phyloP scores from a whole-genome alignment of 2,113 vertebrate genomes.

The Ibidorhyncha struthersii region DNA sequence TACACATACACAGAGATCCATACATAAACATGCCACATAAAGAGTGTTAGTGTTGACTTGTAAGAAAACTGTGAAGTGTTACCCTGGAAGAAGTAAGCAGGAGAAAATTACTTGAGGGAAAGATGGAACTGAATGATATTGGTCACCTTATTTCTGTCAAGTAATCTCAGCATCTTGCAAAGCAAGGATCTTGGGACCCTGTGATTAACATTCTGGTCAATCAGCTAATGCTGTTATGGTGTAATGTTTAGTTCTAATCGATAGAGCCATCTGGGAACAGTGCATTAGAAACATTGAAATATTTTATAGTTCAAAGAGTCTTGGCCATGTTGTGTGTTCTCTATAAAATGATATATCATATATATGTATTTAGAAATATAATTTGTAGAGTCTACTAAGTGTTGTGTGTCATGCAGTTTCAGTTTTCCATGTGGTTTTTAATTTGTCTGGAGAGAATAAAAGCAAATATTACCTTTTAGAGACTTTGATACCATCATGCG shows the following conservation, averaged over 20 bases:
- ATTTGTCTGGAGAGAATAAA: neutral
- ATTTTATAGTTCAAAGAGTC: neutral
- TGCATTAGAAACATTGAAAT: neutral
- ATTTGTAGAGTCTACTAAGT: neutral
- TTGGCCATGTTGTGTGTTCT: neutral
- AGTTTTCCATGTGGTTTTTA: neutral
- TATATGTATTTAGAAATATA: neutral
- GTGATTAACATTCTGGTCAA: neutral
- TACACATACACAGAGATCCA: neutral
- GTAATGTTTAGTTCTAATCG: neutral
- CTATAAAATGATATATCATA: neutral
- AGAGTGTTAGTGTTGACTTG: neutral
- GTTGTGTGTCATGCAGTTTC: neutral
- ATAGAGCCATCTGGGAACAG: neutral
- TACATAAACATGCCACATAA: neutral
- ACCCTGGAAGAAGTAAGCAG: neutral
- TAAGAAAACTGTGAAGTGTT: neutral
- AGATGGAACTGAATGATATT: neutral
- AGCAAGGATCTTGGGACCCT: neutral
- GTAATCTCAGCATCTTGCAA: neutral
- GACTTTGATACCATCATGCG: neutral
- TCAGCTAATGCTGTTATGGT: slow-evolving; percentile 6
- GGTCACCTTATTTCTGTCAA: neutral
- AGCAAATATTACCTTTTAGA: neutral
- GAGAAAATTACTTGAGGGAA: neutral